Evolutionary conservation across 2,888 invertebrate species (phyloP).

Genomic region (Periphyllus acericola): DNA sequence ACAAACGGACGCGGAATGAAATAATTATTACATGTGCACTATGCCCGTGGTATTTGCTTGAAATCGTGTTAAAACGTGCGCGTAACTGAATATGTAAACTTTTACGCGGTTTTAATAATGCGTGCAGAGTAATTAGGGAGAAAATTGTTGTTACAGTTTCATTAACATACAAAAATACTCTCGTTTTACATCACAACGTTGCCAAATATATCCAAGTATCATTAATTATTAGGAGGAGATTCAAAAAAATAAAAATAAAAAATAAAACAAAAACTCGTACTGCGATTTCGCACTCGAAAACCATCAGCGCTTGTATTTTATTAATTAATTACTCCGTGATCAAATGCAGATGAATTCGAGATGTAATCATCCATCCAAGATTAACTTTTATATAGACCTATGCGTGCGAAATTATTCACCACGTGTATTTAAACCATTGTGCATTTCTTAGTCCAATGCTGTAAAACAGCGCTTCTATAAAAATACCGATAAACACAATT

Average conservation of each 20-base stretch:
- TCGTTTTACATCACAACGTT: neutral
- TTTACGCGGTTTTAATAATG: neutral
- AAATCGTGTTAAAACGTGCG: neutral
- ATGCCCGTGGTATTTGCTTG: neutral
- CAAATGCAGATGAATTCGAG: conserved; percentile 31
- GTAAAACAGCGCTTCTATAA: neutral
- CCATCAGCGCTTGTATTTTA: conserved; percentile 35
- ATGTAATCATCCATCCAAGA: conserved; percentile 29
- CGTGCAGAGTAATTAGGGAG: neutral
- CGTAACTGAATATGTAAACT: neutral
- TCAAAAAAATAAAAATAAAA: conserved; percentile 26
- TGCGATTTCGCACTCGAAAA: conserved; percentile 33
- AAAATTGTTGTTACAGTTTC: neutral
- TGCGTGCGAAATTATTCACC: neutral
- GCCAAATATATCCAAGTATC: conserved; percentile 31
- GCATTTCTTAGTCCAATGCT: neutral
- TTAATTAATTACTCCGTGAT: conserved; percentile 45
- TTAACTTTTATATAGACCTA: neutral
- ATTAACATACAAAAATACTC: conserved; percentile 9
- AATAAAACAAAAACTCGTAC: neutral
- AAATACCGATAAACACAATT: neutral
- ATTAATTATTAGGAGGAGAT: conserved; percentile 51
- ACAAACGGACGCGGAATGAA: neutral
- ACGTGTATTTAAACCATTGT: neutral
- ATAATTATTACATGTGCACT: neutral